Base-by-base conservation (phyloP, 2,797 vertebrate genomes). In the Gorsachius magnificus region DNA sequence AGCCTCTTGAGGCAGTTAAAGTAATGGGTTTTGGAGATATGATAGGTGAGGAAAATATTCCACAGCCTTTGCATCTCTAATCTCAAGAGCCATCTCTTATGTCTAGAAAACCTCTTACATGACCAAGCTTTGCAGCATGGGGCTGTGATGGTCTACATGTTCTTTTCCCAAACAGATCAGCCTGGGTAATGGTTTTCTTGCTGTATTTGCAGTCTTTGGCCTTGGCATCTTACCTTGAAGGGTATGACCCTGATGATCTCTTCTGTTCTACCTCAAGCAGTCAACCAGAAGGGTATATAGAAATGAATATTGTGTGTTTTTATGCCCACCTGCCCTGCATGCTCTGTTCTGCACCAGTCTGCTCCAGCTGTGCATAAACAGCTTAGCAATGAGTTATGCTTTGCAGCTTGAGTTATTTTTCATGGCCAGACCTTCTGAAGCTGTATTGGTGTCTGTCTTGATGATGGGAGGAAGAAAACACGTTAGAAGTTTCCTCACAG, bases 331-430 rank as follows among this genome's bases (percentile, higher is more conserved):
- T 94, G 87, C 64, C 70, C 57, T n/a, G 43, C 83, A 71, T 11
- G 5, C 45, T 36, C 45, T 51, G 35, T 31, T 84, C 66, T 54
- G 48, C 21, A 22, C 21, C 68, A 89, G 10, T 29, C 60, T 70
- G 45, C 8, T 78, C 38, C 94, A 94, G 84, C 72, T 75, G 75
- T 8, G 0, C 3, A 5, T 58, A 33, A 72, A 54, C 72, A 72
- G 54, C 41, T 80, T 71, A 61, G 25, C 53, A 71, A 36, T 77
- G 78, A 93, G 41, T 86, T 96, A 75, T 35, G 46, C 8, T 41
- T 71, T 94, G 61, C 84, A 95, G 71, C 61, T 85, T 17, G 35
- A 92, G 79, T 87, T 83, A 61, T 89, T 95, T 92, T 89, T 85
- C 79, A 69, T 9, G 45, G 20, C 6, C 68, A 91, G 61, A 68